Evolutionary conservation across 2,888 invertebrate species (phyloP).

Genomic region (Spicauda simplicius): DNA sequence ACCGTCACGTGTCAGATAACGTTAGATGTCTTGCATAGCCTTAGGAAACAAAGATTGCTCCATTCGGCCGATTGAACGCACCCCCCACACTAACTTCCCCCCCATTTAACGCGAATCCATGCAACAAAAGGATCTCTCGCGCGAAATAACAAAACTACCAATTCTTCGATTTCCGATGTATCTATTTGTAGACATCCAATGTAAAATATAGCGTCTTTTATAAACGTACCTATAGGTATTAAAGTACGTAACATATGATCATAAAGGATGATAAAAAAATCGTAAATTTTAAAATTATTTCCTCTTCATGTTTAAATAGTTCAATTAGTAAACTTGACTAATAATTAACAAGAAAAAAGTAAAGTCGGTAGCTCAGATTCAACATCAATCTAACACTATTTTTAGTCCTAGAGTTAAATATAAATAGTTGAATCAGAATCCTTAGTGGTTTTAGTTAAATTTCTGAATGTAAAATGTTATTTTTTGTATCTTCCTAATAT

Average conservation of each 20-base stretch:
- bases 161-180: slow-evolving; percentile 60
- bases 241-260: not conserved
- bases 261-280: too few relatives aligned
- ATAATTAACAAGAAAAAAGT: too few relatives aligned
- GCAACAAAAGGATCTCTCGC: slow-evolving; percentile 80
- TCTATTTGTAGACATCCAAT: slow-evolving; percentile 51
- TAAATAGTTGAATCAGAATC: too few relatives aligned
- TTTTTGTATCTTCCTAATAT: too few relatives aligned
- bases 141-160: slow-evolving; percentile 83
- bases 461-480: too few relatives aligned
- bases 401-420: too few relatives aligned
- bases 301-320: too few relatives aligned
- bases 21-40: slow-evolving; percentile 69
- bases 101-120: slow-evolving; percentile 82
- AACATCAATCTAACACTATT: too few relatives aligned
- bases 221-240: not conserved
- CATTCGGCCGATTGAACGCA: slow-evolving; percentile 78
- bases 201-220: slow-evolving; percentile 38
- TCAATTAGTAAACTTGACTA: too few relatives aligned
- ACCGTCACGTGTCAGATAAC: slow-evolving; percentile 56
- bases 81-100: slow-evolving; percentile 81
- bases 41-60: slow-evolving; percentile 82
- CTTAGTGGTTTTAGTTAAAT: too few relatives aligned
- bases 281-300: too few relatives aligned
- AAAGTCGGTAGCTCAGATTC: too few relatives aligned